Evolutionary conservation across 2,797 vertebrate species (phyloP).

Genomic region (Mustela erminea): DNA sequence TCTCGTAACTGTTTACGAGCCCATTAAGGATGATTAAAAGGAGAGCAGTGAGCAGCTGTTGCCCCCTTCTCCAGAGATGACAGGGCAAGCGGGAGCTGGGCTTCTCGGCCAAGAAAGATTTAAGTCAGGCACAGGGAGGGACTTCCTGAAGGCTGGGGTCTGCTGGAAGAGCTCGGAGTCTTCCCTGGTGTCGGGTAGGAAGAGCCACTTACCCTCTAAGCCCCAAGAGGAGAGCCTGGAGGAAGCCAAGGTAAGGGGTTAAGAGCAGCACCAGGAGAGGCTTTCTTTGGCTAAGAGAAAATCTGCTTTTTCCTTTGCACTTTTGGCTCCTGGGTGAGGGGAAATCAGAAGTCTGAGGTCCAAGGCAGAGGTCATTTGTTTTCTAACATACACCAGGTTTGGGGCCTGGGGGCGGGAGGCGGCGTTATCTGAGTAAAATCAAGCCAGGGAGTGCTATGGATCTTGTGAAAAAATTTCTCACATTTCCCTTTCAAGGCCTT

Average conservation of each 20-base stretch:
- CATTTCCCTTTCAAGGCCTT: not conserved
- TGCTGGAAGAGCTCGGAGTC: not conserved
- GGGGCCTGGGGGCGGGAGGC: too few species aligned
- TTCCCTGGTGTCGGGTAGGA: not conserved
- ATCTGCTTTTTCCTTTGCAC: not conserved
- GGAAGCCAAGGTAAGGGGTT: not conserved
- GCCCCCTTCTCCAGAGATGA: not conserved
- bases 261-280: not conserved
- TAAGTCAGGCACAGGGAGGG: not conserved
- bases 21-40: slow-evolving; percentile 56
- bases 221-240: not conserved
- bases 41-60: slow-evolving; percentile 7
- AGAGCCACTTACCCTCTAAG: not conserved
- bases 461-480: not conserved
- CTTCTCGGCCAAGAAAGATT: not conserved
- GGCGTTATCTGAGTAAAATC: not conserved
- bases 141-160: not conserved
- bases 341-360: not conserved
- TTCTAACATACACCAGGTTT: not conserved
- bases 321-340: not conserved
- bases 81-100: not conserved
- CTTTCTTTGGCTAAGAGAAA: not conserved
- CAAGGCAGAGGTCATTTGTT: not conserved
- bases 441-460: not conserved
- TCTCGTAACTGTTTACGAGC: slow-evolving; percentile 59